phyloP scores from a whole-genome alignment of 2,888 invertebrate species.

The Lampropteryx suffumata region DNA sequence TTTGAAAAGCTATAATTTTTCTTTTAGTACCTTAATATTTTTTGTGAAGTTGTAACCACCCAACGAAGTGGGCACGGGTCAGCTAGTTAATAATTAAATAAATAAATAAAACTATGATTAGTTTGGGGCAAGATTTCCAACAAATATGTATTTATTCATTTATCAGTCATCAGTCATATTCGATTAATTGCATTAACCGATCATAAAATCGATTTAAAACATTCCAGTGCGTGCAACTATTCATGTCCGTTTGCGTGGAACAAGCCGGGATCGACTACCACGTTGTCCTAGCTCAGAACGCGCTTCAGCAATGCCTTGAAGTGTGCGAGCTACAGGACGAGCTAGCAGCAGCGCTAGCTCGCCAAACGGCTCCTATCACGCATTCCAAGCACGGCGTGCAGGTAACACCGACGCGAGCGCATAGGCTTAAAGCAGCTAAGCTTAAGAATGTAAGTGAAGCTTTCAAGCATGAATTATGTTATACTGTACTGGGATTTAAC shows the following conservation, averaged over 20 bases:
- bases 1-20: too few relatives aligned
- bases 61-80: too few relatives aligned
- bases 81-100: too few relatives aligned
- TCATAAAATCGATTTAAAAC: slow-evolving; percentile 4
- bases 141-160: too few relatives aligned
- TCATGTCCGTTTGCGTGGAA: slow-evolving; percentile 97
- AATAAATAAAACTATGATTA: too few relatives aligned
- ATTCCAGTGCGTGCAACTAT: slow-evolving; percentile 94
- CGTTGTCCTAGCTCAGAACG: slow-evolving; percentile 97
- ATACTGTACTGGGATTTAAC: too few relatives aligned
- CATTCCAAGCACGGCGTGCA: slow-evolving; percentile 92
- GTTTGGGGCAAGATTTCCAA: too few relatives aligned
- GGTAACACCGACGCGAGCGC: slow-evolving; percentile 75
- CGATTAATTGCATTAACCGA: too few relatives aligned
- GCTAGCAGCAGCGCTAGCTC: slow-evolving; percentile 94
- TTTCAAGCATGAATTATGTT: too few relatives aligned
- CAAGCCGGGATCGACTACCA: slow-evolving; percentile 98
- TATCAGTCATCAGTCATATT: too few relatives aligned
- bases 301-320: slow-evolving; percentile 95
- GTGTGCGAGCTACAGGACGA: slow-evolving; percentile 94
- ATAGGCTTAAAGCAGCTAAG: slow-evolving; percentile 60
- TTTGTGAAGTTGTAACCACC: too few relatives aligned
- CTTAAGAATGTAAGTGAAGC: slow-evolving; percentile 74
- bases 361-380: slow-evolving; percentile 95
- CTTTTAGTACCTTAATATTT: too few relatives aligned